A percentile compares a stretch with the other conserved stretches of the same genome.
Evolutionary conservation across 2,113 vertebrate species (phyloP).

Genomic region (Micromys minutus): DNA sequence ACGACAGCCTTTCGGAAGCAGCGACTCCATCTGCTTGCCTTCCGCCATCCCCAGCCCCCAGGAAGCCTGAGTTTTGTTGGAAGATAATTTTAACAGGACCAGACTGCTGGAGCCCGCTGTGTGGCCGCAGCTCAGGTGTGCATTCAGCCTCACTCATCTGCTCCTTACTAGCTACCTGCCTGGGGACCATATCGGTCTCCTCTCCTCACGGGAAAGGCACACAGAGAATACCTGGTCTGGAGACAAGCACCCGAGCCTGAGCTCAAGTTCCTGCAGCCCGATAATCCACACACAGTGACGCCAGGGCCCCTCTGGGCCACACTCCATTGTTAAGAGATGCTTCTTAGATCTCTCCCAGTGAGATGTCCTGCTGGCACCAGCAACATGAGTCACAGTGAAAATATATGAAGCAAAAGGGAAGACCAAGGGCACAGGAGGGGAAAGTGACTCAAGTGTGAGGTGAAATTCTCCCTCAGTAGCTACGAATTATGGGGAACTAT

Average conservation of each 20-base stretch:
- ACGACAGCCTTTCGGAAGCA: neutral
- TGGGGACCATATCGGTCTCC: neutral
- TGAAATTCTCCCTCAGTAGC: neutral
- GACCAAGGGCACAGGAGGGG: neutral
- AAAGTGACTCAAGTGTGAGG: neutral
- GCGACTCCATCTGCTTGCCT: neutral
- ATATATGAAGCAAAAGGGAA: neutral
- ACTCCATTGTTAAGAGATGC: neutral
- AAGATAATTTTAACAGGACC: no score
- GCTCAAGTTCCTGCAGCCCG: accelerated
- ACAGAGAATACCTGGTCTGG: neutral
- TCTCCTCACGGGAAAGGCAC: neutral
- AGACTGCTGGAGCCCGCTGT: neutral
- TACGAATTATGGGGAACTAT: neutral
- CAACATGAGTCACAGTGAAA: neutral
- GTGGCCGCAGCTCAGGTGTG: neutral
- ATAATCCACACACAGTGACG: neutral
- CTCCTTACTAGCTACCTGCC: neutral
- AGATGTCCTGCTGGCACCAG: neutral
- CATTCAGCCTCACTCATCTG: neutral
- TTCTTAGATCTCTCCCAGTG: neutral
- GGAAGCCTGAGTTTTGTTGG: neutral
- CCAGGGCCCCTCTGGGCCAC: neutral
- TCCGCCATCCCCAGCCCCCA: neutral
- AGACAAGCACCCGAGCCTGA: neutral